phyloP scores from a whole-genome alignment of 1,140 invertebrate genomes.

The Nebria ingens region DNA sequence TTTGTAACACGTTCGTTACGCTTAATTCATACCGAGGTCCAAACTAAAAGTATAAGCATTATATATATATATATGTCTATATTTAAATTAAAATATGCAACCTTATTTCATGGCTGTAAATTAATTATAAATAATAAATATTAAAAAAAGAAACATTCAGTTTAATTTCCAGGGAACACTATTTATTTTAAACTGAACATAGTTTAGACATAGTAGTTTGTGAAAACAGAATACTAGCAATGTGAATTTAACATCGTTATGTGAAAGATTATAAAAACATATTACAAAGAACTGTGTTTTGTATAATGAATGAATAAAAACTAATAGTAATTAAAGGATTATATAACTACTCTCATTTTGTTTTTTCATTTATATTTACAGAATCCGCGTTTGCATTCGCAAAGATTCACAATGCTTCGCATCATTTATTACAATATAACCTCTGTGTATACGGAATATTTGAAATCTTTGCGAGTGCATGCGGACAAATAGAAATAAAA shows the following conservation, averaged over 20 bases:
- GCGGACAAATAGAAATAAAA: neutral
- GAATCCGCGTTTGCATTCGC: neutral
- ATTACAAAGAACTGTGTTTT: neutral
- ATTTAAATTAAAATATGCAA: too few relatives aligned
- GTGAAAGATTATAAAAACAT: neutral
- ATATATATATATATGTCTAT: too few relatives aligned
- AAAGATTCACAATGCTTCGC: neutral
- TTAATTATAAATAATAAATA: neutral
- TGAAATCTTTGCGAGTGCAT: neutral
- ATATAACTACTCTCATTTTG: constrained; percentile 9
- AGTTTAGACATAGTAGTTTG: constrained; percentile 2
- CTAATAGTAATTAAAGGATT: constrained; percentile 3
- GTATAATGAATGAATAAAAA: neutral
- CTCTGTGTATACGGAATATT: neutral
- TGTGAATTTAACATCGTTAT: constrained; percentile 4
- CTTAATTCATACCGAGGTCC: neutral
- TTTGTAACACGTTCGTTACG: neutral
- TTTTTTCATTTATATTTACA: constrained; percentile 9
- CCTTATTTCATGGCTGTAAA: neutral
- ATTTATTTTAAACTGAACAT: constrained; percentile 33
- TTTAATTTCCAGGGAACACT: constrained; percentile 32
- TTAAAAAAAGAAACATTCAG: too few relatives aligned
- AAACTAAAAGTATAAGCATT: too few relatives aligned
- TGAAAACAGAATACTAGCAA: constrained; percentile 6
- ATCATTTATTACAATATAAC: constrained; percentile 5